Conservation (phyloP, 2,113 vertebrate genomes). For the Galemys pyrenaicus region DNA sequence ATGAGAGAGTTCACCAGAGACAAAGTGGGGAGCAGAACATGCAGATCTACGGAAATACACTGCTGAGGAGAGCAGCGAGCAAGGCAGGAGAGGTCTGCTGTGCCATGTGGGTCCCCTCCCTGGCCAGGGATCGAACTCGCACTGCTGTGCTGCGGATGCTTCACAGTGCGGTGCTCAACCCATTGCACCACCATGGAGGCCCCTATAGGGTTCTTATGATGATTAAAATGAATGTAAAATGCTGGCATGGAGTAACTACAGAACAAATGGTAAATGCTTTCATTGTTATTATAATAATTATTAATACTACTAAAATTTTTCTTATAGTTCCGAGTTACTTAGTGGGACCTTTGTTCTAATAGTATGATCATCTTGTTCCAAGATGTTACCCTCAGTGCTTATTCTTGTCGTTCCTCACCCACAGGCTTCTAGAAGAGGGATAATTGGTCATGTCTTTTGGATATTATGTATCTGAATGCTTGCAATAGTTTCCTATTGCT, state of each 20-base stretch:
- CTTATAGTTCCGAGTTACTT: not conserved
- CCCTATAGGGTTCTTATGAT: not conserved
- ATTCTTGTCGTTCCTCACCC: not conserved
- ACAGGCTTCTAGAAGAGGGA: not conserved
- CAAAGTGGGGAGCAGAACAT: too few relatives aligned
- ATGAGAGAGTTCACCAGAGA: too few relatives aligned
- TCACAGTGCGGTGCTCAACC: too few relatives aligned
- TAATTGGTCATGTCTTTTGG: not conserved
- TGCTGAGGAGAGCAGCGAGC: too few relatives aligned
- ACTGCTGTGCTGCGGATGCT: too few relatives aligned
- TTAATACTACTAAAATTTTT: not conserved
- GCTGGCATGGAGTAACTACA: not conserved
- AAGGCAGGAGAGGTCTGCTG: too few relatives aligned
- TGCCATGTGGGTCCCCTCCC: too few relatives aligned
- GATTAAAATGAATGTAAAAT: slow-evolving; percentile 9
- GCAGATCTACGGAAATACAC: too few relatives aligned
- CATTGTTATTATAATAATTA: not conserved
- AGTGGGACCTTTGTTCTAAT: not conserved
- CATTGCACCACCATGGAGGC: too few relatives aligned
- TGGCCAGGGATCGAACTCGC: too few relatives aligned
- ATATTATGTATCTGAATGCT: not conserved
- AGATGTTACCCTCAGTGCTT: not conserved
- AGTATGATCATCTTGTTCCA: not conserved
- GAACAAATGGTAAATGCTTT: not conserved
- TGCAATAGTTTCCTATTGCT: not conserved